Evolutionary conservation across 2,113 vertebrate genomes (phyloP).

Genomic region (Ochotona princeps): DNA sequence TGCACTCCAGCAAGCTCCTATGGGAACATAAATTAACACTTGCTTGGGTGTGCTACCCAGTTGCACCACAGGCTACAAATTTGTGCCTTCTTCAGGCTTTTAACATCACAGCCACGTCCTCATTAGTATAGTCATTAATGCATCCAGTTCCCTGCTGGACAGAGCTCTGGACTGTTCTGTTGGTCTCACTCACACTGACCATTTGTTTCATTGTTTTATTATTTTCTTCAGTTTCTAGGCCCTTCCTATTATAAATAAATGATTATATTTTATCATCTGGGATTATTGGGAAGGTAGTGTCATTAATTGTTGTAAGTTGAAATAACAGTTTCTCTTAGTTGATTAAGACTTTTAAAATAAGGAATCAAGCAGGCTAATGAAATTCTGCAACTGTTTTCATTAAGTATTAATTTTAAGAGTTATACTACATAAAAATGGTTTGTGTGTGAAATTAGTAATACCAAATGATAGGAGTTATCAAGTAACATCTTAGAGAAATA

Average conservation of each 20-base stretch:
- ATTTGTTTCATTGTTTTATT: background rate
- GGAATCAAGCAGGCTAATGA: background rate
- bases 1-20: background rate
- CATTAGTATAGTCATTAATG: background rate
- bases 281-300: background rate
- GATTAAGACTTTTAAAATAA: slow-evolving; percentile 26
- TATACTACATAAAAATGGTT: slow-evolving; percentile 11
- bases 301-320: slow-evolving; percentile 25
- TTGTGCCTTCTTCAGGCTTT: background rate
- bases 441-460: slow-evolving; percentile 16
- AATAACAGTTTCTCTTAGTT: background rate
- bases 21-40: background rate
- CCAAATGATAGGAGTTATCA: background rate
- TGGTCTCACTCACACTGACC: background rate
- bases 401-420: background rate
- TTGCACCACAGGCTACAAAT: background rate
- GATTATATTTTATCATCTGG: background rate
- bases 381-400: background rate
- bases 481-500: background rate
- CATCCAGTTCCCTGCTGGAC: background rate
- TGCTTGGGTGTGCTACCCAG: background rate
- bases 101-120: background rate
- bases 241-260: background rate
- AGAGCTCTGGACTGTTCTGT: background rate
- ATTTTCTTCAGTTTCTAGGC: background rate